Percentiles rank a stretch among this genome's conserved stretches.
Conservation (phyloP, 1,140 invertebrate species). For the Stegodyphus dumicola region DNA sequence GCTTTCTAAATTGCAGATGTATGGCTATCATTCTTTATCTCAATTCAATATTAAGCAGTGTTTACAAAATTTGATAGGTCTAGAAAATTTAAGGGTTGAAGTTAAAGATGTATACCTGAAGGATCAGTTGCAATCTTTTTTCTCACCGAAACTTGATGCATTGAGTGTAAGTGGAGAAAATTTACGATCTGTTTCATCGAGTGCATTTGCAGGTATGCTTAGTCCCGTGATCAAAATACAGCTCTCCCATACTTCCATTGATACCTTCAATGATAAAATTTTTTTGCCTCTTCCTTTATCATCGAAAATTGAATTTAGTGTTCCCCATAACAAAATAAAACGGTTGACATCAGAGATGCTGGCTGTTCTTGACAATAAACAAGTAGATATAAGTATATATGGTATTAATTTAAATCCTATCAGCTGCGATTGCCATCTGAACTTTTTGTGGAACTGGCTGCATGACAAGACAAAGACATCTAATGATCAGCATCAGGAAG, state of each 20-base stretch:
- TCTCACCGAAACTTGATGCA: conserved; percentile 81
- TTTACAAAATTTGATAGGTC: conserved; percentile 73
- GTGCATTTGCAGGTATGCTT: conserved; percentile 80
- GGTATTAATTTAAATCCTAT: conserved; percentile 83
- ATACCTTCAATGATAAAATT: conserved; percentile 79
- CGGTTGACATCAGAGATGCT: conserved; percentile 82
- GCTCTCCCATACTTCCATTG: conserved; percentile 83
- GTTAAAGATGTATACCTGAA: conserved; percentile 85
- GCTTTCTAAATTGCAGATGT: conserved; percentile 77
- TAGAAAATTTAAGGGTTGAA: conserved; percentile 80
- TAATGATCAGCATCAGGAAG: conserved; percentile 23
- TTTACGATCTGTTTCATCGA: conserved; percentile 83
- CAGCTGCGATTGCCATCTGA: conserved; percentile 84
- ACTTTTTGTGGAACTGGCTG: conserved; percentile 82
- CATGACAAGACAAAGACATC: conserved; percentile 66
- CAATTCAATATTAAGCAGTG: conserved; percentile 84
- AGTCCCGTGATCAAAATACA: conserved; percentile 77
- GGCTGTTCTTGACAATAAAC: conserved; percentile 81
- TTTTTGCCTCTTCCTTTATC: conserved; percentile 90
- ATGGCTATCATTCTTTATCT: conserved; percentile 80
- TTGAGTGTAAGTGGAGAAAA: conserved; percentile 80
- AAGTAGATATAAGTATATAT: conserved; percentile 77
- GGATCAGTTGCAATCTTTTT: conserved; percentile 81
- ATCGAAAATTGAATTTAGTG: conserved; percentile 80
- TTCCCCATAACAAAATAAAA: conserved; percentile 80